Base-by-base conservation (phyloP, 2,113 vertebrate species). In the Epinephelus moara region DNA sequence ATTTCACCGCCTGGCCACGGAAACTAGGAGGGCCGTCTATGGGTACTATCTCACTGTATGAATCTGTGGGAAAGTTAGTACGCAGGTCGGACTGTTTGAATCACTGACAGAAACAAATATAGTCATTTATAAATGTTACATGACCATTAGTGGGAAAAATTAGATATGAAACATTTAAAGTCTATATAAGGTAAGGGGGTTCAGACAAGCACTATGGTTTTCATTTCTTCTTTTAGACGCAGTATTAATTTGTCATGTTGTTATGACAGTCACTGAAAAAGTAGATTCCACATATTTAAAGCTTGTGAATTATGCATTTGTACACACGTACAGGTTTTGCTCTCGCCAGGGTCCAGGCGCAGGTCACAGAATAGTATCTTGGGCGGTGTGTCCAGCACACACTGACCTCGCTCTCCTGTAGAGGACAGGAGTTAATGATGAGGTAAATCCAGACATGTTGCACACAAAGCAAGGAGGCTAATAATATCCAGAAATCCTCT, bases 321-420 rank as follows among this genome's bases (percentile, higher is more conserved):
- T 4, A 60, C 13, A 59, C 15, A 92, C 97, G 47, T 89, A 97
- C 95, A 96, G 19, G 94, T 98, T 92, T 97, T 99, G 79, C 97
- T 98, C 88, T 99, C 98, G 80, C 98, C 98, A 0, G 98, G 98
- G 82, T 99, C 98, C 89, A 99, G 95, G 23, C 96, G 89, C 78
- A 99, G 94, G 89, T 99, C 98, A 94, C 98, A 99, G 93, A 99
- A 99, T 23, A 99, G 94, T 87, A 99, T 99, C 94, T 99, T 99
- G 2, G 98, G 98, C 62, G 98, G 97, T 0, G 98, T 99, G 77
- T 98, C 98, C 81, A 99, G 95, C 92, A 99, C 97, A 91, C 98
- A 99, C 88, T 99, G 98, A 30, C 98, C 98, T 62, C 98, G 95
- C 78, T 99, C 98, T 78, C 98, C 98, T 99, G 90, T 45, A 87